These are phyloP conservation scores for Apodemia hepburni DNA, from an alignment of 2,888 invertebrate species.

Conservation along the genomic window DNA sequence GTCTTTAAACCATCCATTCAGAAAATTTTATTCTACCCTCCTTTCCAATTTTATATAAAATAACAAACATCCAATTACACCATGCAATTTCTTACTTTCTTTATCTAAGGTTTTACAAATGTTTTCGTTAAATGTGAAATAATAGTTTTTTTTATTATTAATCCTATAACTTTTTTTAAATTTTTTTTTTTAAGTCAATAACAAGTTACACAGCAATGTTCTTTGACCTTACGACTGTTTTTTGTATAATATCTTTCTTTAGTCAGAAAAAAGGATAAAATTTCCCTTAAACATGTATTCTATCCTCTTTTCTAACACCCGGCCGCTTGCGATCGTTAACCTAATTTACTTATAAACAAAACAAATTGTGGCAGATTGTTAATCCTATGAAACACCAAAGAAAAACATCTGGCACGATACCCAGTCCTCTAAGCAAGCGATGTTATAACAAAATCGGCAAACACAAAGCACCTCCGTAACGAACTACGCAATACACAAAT, in stretches of 20 bases:
- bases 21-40: not conserved
- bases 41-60: not conserved
- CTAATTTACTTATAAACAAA: conserved; percentile 11
- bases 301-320: conserved; percentile 12
- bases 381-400: conserved; percentile 2
- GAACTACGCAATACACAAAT: conserved; percentile 39
- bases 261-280: conserved; percentile 16
- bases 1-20: not conserved
- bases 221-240: not conserved
- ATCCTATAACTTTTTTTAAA: no score
- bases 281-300: not conserved
- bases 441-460: conserved; percentile 42
- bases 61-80: not conserved
- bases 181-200: not conserved
- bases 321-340: not conserved
- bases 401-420: conserved; percentile 7
- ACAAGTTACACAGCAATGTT: conserved; percentile 9
- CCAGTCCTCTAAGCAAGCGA: conserved; percentile 12
- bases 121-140: not conserved
- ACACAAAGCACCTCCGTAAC: conserved; percentile 48
- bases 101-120: not conserved
- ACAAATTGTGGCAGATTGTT: not conserved
- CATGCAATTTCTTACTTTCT: not conserved
- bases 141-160: not conserved
- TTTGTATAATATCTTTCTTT: not conserved